Evolutionary conservation across 2,888 invertebrate species (phyloP), one percentile per base, ranked within the genome.

Genomic region (Clitarchus hookeri): DNA sequence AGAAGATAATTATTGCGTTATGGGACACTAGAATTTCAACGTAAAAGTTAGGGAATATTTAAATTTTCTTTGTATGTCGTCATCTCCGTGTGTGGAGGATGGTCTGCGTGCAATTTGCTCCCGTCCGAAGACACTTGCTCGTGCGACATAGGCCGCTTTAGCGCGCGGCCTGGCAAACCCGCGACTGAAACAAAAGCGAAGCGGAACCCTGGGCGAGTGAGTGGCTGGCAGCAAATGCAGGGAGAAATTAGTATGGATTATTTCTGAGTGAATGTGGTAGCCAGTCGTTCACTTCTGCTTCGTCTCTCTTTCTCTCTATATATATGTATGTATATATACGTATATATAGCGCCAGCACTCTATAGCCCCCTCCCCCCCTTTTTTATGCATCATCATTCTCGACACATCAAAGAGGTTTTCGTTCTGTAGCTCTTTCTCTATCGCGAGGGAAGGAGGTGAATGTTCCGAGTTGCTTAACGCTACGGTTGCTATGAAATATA

Each of bases 161-260:
- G 65, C 65, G 6, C 65, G 65, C n/a, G 8, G 6, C 13, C 65
- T 1, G 2, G 48, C 48, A 23, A 19, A 11, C 83, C 44, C 83
- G 44, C 44, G 83, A 44, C 83, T 36, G 83, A 83, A 65, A 65
- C 48, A 84, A 84, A 44, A 77, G 54, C 27, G 54, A 84, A 84
- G 27, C 54, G 84, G 84, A 54, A 84, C 11, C 80, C 3, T 8
- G 19, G 25, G 83, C 83, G 83, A 36, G 48, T 36, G 44, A 12
- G 16, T 36, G 27, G 48, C 83, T 82, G 44, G 44, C 84, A 54
- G 84, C 54, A 88, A 88, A 88, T 88, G 87, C 86, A 87, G 83
- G 85, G 87, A 84, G 84, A 88, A 87, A 88, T 88, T 87, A 88
- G 87, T 87, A 86, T 87, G 86, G 87, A 88, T 87, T 87, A 86